These are phyloP conservation scores for Urosaurus nigricauda DNA, from an alignment of 2,797 vertebrate species.

Conservation along the genomic window DNA sequence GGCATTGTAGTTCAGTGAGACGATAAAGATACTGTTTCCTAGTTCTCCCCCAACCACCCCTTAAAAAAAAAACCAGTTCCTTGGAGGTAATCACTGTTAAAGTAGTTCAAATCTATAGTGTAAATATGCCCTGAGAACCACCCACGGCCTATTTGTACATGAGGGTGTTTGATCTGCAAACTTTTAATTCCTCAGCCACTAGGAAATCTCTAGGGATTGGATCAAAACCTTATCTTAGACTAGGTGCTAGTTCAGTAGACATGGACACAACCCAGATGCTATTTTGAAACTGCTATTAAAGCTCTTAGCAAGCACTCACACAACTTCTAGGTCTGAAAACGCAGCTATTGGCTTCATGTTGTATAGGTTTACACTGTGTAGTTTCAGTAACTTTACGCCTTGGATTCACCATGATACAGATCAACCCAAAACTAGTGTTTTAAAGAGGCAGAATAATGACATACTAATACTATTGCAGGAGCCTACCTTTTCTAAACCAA, in stretches of 20 bases:
- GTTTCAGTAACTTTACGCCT: too few relatives aligned
- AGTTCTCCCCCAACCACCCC: not conserved
- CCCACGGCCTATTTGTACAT: conserved; percentile 12
- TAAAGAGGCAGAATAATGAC: not conserved
- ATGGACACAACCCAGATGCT: not conserved
- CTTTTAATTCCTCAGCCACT: conserved; percentile 13
- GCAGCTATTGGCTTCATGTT: not conserved
- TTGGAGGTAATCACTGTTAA: not conserved
- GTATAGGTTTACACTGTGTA: not conserved
- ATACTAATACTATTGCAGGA: not conserved
- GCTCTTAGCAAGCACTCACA: too few relatives aligned
- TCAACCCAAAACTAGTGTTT: not conserved
- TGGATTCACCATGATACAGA: not conserved
- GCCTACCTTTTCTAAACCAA: not conserved
- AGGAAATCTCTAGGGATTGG: not conserved
- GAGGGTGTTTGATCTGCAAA: conserved; percentile 1
- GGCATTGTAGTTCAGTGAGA: not conserved
- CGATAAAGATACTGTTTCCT: not conserved
- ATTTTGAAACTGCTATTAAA: conserved; percentile 2
- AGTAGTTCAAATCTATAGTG: conserved; percentile 4
- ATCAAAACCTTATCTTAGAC: not conserved
- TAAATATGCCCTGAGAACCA: conserved; percentile 7
- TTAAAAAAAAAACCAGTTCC: not conserved
- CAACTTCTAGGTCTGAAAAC: not conserved
- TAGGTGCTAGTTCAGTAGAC: not conserved